These are phyloP conservation scores for Cynoglossus semilaevis DNA, from an alignment of 2,113 vertebrate species.

Conservation along the genomic window DNA sequence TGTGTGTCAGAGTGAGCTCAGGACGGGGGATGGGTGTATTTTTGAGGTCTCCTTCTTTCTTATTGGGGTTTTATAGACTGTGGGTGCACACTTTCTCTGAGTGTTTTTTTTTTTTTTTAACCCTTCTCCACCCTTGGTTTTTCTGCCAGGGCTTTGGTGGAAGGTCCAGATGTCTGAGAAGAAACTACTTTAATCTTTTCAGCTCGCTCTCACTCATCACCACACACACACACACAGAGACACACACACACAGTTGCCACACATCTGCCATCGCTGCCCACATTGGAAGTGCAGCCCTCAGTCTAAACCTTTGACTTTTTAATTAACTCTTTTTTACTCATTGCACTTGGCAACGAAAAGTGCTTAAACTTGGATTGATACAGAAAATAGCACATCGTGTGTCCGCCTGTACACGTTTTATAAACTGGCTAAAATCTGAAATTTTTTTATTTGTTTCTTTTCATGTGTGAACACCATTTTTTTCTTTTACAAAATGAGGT, in stretches of 20 bases:
- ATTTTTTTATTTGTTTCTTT: too few species aligned
- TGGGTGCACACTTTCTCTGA: conserved; percentile 26
- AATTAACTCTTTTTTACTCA: conserved; percentile 49
- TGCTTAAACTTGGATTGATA: conserved; percentile 34
- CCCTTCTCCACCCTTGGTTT: conserved; percentile 47
- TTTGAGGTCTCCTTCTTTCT: conserved; percentile 41
- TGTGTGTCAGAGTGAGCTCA: conserved; percentile 19
- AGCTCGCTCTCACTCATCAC: conserved; percentile 36
- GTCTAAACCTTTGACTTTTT: conserved; percentile 65
- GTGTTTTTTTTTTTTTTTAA: conserved; percentile 8
- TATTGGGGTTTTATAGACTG: conserved; percentile 54
- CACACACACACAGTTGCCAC: conserved; percentile 16
- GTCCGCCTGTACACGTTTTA: too few species aligned
- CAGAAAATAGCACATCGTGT: conserved; percentile 25
- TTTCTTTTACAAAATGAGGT: conserved; percentile 15
- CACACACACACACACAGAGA: conserved; percentile 7
- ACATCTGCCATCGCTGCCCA: conserved; percentile 60
- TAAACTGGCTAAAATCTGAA: too few species aligned
- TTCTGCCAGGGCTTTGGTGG: conserved; percentile 43
- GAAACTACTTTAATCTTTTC: conserved; percentile 63
- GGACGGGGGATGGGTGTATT: conserved; percentile 7
- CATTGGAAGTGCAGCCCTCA: conserved; percentile 48
- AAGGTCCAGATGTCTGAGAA: conserved; percentile 68
- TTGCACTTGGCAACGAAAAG: conserved; percentile 22
- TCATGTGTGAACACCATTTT: too few species aligned